A percentile compares a stretch with the other conserved stretches of the same genome.
phyloP scores from a whole-genome alignment of 2,888 invertebrate genomes.

The Chrysolina oricalcia region DNA sequence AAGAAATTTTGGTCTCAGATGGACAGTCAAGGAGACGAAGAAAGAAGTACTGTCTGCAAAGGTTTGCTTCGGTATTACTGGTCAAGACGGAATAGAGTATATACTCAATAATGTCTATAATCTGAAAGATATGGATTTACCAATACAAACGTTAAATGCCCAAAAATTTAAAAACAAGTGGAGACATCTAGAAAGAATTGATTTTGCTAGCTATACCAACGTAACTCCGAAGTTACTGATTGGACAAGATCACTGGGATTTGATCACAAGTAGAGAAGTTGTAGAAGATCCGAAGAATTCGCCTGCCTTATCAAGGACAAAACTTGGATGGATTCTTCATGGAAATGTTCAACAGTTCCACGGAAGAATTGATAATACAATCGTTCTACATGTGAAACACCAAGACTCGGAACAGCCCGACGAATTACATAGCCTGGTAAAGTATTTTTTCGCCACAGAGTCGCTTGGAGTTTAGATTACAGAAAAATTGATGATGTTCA shows the following conservation, averaged over 20 bases:
- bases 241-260: neutral
- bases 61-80: neutral
- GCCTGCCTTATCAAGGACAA: neutral
- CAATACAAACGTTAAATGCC: neutral
- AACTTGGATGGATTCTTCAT: constrained; percentile 10
- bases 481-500: neutral
- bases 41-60: neutral
- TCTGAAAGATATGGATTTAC: too few relatives aligned
- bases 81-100: neutral
- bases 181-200: neutral
- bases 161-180: neutral
- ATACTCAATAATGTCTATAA: neutral
- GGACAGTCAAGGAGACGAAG: neutral
- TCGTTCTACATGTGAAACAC: neutral
- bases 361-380: neutral
- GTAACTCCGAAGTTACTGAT: neutral
- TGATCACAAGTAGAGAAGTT: constrained; percentile 1
- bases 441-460: neutral
- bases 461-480: neutral
- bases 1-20: neutral
- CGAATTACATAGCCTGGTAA: constrained; percentile 10
- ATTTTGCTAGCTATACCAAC: neutral
- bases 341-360: constrained; percentile 4
- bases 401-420: neutral
- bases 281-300: neutral